phyloP scores from a whole-genome alignment of 2,888 invertebrate genomes.

The Agriopis aurantiaria region DNA sequence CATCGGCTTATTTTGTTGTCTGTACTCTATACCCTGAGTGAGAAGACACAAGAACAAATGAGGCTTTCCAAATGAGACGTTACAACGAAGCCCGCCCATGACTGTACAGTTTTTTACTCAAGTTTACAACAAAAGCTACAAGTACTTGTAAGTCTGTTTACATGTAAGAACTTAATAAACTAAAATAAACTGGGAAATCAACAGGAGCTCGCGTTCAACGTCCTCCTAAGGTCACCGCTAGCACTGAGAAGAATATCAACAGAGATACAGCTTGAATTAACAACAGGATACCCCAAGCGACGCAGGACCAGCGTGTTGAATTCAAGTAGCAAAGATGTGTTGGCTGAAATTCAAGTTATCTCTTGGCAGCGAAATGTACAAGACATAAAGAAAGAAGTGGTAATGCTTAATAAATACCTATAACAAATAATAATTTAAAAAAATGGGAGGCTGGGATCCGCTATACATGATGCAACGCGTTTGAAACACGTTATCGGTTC shows the following conservation, averaged over 20 bases:
- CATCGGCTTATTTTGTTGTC: not conserved
- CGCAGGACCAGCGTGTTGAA: not conserved
- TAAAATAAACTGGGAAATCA: slow-evolving; percentile 15
- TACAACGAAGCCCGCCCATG: not conserved
- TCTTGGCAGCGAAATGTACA: not conserved
- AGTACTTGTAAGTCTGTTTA: slow-evolving; percentile 12
- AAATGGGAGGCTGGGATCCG: no score
- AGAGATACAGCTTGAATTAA: not conserved
- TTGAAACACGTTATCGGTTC: no score
- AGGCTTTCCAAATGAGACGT: not conserved
- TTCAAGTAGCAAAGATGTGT: not conserved
- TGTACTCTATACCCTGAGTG: not conserved
- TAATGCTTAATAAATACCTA: no score
- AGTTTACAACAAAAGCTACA: slow-evolving; percentile 10
- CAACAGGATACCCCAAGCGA: not conserved
- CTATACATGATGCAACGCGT: no score
- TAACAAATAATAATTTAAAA: no score
- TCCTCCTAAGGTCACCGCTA: slow-evolving; percentile 30
- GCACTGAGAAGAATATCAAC: slow-evolving; percentile 1
- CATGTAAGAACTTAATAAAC: slow-evolving; percentile 4
- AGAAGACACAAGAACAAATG: not conserved
- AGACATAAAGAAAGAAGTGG: not conserved
- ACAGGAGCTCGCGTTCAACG: slow-evolving; percentile 22
- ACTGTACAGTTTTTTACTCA: slow-evolving; percentile 2
- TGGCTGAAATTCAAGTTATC: no score